Conservation (phyloP, 2,797 vertebrate species). For the Thaleichthys pacificus region DNA sequence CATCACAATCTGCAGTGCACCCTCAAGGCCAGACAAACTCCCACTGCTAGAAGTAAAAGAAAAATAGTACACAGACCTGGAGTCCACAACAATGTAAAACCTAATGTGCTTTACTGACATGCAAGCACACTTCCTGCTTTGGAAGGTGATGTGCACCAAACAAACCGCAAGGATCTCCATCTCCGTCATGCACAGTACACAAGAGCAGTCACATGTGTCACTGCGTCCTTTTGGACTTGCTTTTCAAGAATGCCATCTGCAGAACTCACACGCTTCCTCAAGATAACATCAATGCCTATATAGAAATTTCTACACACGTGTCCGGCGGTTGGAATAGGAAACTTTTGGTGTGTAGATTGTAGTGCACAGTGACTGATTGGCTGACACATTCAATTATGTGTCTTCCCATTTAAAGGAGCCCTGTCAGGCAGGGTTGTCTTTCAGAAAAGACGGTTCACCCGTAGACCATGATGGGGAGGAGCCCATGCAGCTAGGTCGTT, state of each 20-base stretch:
- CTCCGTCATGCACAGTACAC: neutral
- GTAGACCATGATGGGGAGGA: too few species aligned
- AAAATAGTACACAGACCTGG: neutral
- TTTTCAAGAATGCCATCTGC: neutral
- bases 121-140: constrained; percentile 16
- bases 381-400: neutral
- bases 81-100: neutral
- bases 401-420: neutral
- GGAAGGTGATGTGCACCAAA: constrained; percentile 7
- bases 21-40: constrained; percentile 9
- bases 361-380: neutral
- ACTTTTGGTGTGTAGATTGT: neutral
- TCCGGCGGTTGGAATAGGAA: neutral
- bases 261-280: neutral
- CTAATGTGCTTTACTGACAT: neutral
- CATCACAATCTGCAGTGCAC: neutral
- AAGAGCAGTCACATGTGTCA: neutral
- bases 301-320: neutral
- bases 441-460: neutral
- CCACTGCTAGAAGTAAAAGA: neutral
- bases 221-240: neutral
- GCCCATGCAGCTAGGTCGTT: too few species aligned
- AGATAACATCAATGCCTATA: neutral
- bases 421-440: neutral
- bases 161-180: neutral